A percentile compares a stretch with the other conserved stretches of the same genome.
These are phyloP conservation scores for Leptinotarsa lineolata DNA, from an alignment of 1,140 invertebrate genomes.

Conservation along the genomic window DNA sequence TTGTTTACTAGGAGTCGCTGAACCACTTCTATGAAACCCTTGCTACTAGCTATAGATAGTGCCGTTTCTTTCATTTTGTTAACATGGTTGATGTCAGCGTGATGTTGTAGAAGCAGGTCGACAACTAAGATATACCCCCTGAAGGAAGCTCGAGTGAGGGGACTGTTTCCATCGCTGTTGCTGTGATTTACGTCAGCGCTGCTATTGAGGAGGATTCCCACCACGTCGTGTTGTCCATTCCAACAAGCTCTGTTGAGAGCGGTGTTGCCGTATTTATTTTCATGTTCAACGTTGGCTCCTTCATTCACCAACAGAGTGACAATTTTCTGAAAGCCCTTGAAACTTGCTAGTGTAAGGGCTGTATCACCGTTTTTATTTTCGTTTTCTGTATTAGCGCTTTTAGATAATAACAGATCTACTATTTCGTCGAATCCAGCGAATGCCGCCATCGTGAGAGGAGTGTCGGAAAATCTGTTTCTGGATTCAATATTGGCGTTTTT, in stretches of 20 bases:
- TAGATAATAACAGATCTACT: slow-evolving; percentile 70
- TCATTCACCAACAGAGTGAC: neutral
- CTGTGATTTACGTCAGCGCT: neutral
- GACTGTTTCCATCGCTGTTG: neutral
- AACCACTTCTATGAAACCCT: neutral
- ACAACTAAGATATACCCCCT: neutral
- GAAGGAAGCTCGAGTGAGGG: neutral
- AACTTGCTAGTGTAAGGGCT: neutral
- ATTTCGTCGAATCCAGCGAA: slow-evolving; percentile 81
- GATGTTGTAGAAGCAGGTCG: neutral
- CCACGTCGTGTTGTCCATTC: slow-evolving; percentile 1
- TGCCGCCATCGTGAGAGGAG: slow-evolving; percentile 76
- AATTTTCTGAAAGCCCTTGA: neutral
- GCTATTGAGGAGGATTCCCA: neutral
- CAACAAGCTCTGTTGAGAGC: neutral
- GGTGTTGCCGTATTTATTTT: neutral
- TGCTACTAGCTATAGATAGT: neutral
- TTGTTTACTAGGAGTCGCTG: neutral
- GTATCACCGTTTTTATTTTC: slow-evolving; percentile 63
- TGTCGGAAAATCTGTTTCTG: slow-evolving; percentile 64
- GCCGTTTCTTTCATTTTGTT: neutral
- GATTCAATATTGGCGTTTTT: slow-evolving; percentile 39
- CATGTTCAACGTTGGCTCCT: neutral
- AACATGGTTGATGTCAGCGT: neutral
- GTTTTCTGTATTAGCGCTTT: slow-evolving; percentile 70